Conservation (phyloP, 2,113 vertebrate genomes). For the Pseudorectes ferrugineus region DNA sequence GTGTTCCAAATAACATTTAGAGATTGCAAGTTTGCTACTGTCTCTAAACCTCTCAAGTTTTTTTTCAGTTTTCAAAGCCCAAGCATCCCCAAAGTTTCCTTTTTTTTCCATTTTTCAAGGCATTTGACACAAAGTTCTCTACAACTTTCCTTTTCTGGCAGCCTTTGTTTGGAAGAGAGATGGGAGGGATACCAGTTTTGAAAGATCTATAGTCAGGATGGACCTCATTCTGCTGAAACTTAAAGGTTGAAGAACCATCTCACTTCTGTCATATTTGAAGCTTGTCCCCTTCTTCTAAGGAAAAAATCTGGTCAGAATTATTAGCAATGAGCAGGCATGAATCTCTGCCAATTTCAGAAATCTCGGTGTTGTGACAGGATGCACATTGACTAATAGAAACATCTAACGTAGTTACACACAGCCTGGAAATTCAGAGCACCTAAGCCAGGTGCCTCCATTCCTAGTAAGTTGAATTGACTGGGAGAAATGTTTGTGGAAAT, state of each 20-base stretch:
- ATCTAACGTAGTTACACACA: rapidly evolving
- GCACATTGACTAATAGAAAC: neutral
- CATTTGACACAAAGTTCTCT: neutral
- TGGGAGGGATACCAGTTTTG: neutral
- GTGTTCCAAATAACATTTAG: neutral
- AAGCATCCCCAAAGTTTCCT: neutral
- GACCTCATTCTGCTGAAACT: neutral
- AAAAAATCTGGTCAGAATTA: neutral
- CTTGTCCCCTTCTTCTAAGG: neutral
- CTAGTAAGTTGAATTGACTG: neutral
- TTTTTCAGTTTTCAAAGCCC: constrained; percentile 16
- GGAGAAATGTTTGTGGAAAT: neutral
- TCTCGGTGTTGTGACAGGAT: neutral
- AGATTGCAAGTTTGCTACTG: neutral
- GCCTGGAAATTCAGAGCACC: neutral
- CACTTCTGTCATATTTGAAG: neutral
- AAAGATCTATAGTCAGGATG: neutral
- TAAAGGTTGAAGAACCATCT: neutral
- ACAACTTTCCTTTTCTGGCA: constrained; percentile 3
- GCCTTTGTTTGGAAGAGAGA: constrained; percentile 5
- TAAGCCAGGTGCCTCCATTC: neutral
- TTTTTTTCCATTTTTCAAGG: constrained; percentile 27
- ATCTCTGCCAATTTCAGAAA: neutral
- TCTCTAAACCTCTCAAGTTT: neutral
- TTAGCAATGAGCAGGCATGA: neutral